Conservation (phyloP, 1,140 invertebrate genomes). For the Dryas iulia region DNA sequence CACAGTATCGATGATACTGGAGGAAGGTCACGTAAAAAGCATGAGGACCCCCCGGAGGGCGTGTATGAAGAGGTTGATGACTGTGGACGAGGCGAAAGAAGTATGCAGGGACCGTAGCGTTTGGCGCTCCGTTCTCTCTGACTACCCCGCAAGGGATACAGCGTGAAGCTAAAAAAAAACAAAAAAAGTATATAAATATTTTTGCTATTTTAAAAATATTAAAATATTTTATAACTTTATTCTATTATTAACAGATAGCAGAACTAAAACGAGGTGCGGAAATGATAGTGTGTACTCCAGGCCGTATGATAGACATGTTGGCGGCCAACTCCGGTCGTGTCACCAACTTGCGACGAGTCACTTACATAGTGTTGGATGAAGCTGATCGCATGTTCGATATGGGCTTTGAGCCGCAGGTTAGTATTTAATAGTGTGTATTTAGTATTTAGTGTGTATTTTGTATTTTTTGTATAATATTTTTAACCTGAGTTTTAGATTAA, state of each 20-base stretch:
- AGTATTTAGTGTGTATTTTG: slow-evolving; percentile 7
- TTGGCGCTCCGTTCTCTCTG: too few relatives aligned
- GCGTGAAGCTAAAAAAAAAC: too few relatives aligned
- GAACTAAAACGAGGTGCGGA: slow-evolving; percentile 98
- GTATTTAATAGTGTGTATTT: not conserved
- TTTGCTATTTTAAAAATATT: too few relatives aligned
- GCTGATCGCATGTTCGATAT: slow-evolving; percentile 99
- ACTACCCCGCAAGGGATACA: too few relatives aligned
- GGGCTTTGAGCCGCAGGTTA: slow-evolving; percentile 99
- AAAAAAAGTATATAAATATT: too few relatives aligned
- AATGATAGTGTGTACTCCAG: slow-evolving; percentile 99
- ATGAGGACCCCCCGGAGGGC: too few relatives aligned
- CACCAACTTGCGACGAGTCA: slow-evolving; percentile 96
- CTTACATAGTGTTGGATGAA: slow-evolving; percentile 98
- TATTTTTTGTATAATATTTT: not conserved
- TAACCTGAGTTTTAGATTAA: not conserved
- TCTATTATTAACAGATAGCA: slow-evolving; percentile 88
- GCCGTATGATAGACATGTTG: slow-evolving; percentile 99
- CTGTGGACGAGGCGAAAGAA: too few relatives aligned
- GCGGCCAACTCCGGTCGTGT: slow-evolving; percentile 98
- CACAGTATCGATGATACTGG: too few relatives aligned
- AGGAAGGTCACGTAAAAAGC: too few relatives aligned
- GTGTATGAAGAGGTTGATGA: too few relatives aligned
- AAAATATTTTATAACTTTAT: too few relatives aligned
- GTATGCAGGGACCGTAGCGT: too few relatives aligned